Percentiles rank a stretch among this genome's conserved stretches.
Conservation (phyloP, 1,140 invertebrate species). For the Muscidifurax raptorellus region DNA sequence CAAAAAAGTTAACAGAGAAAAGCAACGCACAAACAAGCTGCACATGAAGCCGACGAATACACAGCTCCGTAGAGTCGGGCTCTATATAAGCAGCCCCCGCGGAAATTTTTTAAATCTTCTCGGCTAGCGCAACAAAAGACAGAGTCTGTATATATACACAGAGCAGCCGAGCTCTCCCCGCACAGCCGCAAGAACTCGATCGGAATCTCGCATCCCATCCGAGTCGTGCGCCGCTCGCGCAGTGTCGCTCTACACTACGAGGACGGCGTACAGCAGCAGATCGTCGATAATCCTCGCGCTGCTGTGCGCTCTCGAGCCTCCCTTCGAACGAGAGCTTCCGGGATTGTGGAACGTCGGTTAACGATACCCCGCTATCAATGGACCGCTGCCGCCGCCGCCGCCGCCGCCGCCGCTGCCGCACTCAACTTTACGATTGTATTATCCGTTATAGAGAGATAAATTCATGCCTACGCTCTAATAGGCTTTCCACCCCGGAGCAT, state of each 20-base stretch:
- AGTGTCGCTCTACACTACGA: conserved; percentile 3
- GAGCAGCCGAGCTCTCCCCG: too few species aligned
- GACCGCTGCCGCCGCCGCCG: conserved; percentile 47
- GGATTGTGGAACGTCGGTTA: conserved; percentile 63
- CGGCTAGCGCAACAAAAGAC: background rate
- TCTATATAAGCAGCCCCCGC: background rate
- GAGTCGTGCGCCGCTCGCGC: conserved; percentile 8
- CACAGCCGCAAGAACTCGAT: background rate
- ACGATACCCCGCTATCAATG: conserved; percentile 64
- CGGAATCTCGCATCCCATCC: background rate
- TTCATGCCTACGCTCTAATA: conserved; percentile 67
- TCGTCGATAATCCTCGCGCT: conserved; percentile 57
- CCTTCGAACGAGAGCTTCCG: conserved; percentile 54
- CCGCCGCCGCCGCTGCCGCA: conserved; percentile 51
- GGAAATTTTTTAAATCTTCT: background rate
- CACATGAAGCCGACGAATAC: too few species aligned
- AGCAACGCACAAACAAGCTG: too few species aligned
- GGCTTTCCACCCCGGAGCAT: conserved; percentile 62
- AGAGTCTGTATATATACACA: background rate
- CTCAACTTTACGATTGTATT: conserved; percentile 69
- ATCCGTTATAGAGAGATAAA: conserved; percentile 69
- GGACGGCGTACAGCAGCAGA: conserved; percentile 45
- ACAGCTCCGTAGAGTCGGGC: background rate
- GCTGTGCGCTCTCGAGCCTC: background rate
- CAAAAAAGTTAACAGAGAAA: too few species aligned